Base-by-base conservation (phyloP, 1,140 invertebrate species). In the Diuraphis noxia region DNA sequence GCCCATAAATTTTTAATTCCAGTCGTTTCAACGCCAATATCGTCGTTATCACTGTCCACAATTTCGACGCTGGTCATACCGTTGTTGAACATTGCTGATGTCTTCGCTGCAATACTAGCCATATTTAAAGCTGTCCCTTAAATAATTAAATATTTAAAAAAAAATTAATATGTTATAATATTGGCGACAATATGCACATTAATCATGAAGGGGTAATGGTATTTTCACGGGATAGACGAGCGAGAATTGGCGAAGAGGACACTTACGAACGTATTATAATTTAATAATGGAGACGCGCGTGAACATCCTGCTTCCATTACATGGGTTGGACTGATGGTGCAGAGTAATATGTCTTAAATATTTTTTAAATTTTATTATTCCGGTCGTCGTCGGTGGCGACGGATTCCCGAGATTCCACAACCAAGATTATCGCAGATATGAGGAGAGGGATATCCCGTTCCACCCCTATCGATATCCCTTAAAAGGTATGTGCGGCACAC, bases 281-380 rank as follows among this genome's bases (percentile, higher is more conserved):
- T 56, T 56, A 56, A 87, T 88, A 56, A 88, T 13, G 40, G 36
- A 25, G 36, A 63, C 25, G 86, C 52, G 36, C 84, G 84, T 8
- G n/a, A 49, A 86, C n/a, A 21, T 86, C 30, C 43, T 49, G 9
- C 85, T 23, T 38, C 49, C 23, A n/a, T 38, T 21, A 46, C 85
- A n/a, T 21, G 46, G 85, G 46, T 36, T 23, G 34, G 10, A 63
- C 86, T 88, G 52, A 40, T 34, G 49, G 10, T 1, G 25, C 25
- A 56, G 34, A 40, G 86, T 52, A 88, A 88, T 88, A 88, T 40
- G 86, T 19, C 36, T 88, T 88, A 88, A 63, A 88, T 88, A 88
- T 88, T 63, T 88, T 87, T 88, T 88, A 88, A 88, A 88, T 88
- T 88, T 88, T 88, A 88, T 88, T 88, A 88, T 88, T 88, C 86